Base-by-base conservation (phyloP, 2,113 vertebrate species). In the Atractosteus spatula region DNA sequence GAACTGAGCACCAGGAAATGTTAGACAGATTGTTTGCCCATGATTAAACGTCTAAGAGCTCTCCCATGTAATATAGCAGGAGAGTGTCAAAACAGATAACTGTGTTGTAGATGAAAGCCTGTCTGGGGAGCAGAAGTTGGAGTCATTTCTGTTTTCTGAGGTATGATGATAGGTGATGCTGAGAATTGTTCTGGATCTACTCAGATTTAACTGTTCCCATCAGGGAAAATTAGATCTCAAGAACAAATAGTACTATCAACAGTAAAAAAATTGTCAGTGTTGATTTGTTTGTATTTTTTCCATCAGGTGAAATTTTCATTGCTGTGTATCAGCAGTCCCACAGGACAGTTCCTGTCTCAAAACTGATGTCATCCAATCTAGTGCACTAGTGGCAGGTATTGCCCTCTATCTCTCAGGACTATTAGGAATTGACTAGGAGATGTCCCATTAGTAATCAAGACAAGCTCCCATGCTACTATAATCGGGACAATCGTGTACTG, bases 1-100 rank as follows among this genome's bases (percentile, higher is more conserved):
- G 10, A 62, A 55, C 47, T 65, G 61, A 51, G 47, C 61, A 74
- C 12, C 3, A 7, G 59, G 65, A 66, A 63, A 55, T 43, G 65
- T 77, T 73, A 72, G 73, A 75, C 73, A 80, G 67, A 76, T 73
- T 71, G 71, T 44, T n/a, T 71, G 64, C 71, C 59, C 68, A 12
- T 74, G 74, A 77, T 74, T 70, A 77, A 74, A 77, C 66, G 75
- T 55, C 72, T 62, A 71, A 71, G 72, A 74, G 78, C 78, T 69
- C 77, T 70, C 54, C 29, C 65, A 54, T 77, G 73, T 73, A 73
- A 75, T 71, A 43, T 59, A 71, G 78, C 56, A 70, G 67, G 68
- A 63, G 68, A 69, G 29, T 73, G 78, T 77, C 79, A 77, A 61
- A 72, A 78, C 43, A 70, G 69, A 76, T 72, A 76, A 80, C 55